These are phyloP conservation scores for Dolichotis patagonum DNA, from an alignment of 2,113 vertebrate species.

Conservation along the genomic window DNA sequence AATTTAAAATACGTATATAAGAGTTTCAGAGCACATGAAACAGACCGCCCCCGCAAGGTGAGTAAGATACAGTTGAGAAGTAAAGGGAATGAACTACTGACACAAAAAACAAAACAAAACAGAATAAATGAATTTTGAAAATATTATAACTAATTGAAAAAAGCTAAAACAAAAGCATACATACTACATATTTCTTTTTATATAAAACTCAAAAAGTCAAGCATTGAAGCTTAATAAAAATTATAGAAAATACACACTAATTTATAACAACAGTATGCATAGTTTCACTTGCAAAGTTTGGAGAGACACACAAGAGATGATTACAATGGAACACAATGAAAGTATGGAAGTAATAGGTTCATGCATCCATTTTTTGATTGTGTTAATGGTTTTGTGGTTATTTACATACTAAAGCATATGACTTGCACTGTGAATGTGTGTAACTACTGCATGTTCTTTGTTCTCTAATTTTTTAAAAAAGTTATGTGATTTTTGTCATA, in stretches of 20 bases:
- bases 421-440: not conserved
- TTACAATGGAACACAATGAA: not conserved
- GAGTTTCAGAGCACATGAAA: not conserved
- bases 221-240: not conserved
- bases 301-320: not conserved
- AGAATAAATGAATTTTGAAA: not conserved
- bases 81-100: not conserved
- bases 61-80: not conserved
- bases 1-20: not conserved
- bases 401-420: not conserved
- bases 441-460: not conserved
- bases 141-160: conserved; percentile 4
- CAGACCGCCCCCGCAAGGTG: not conserved
- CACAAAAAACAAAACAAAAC: not conserved
- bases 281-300: not conserved
- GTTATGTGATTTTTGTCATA: not conserved
- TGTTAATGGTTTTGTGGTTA: not conserved
- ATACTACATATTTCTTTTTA: not conserved
- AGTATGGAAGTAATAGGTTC: not conserved
- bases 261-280: not conserved
- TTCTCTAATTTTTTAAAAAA: not conserved
- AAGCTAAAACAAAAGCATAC: not conserved
- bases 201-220: not conserved
- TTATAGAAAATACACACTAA: not conserved
- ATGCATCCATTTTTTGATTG: not conserved